phyloP scores from a whole-genome alignment of 2,113 vertebrate genomes.

The Grus americana region DNA sequence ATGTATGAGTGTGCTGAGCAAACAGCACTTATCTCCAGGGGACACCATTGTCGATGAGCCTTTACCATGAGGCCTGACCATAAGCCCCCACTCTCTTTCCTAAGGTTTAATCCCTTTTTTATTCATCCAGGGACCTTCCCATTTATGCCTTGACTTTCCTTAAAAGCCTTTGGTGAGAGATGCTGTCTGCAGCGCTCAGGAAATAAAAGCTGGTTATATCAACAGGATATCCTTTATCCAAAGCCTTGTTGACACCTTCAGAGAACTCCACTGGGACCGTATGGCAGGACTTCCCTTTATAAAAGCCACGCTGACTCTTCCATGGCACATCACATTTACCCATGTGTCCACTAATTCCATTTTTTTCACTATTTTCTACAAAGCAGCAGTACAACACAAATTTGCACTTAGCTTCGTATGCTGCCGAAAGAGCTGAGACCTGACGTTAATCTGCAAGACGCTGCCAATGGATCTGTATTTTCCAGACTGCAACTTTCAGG shows the following conservation, averaged over 20 bases:
- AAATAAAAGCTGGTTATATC: conserved; percentile 56
- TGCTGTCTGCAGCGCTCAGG: conserved; percentile 40
- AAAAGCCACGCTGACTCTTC: neutral
- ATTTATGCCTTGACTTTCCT: neutral
- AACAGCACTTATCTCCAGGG: neutral
- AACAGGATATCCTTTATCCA: conserved; percentile 69
- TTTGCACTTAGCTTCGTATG: neutral
- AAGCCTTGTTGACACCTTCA: conserved; percentile 61
- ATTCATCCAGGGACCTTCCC: neutral
- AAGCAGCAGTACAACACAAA: neutral
- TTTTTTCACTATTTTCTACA: neutral
- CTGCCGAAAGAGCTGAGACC: neutral
- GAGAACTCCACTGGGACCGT: conserved; percentile 15
- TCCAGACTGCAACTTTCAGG: neutral
- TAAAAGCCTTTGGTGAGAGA: conserved; percentile 50
- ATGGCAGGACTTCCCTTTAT: conserved; percentile 40
- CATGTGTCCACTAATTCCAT: neutral
- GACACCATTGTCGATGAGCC: neutral
- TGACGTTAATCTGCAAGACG: neutral
- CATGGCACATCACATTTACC: neutral
- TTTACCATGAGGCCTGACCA: neutral
- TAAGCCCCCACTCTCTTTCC: neutral
- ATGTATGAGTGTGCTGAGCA: neutral
- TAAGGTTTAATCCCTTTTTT: neutral
- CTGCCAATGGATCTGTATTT: neutral